Base-by-base conservation (phyloP, 2,113 vertebrate species). In the Pygoscelis adeliae region DNA sequence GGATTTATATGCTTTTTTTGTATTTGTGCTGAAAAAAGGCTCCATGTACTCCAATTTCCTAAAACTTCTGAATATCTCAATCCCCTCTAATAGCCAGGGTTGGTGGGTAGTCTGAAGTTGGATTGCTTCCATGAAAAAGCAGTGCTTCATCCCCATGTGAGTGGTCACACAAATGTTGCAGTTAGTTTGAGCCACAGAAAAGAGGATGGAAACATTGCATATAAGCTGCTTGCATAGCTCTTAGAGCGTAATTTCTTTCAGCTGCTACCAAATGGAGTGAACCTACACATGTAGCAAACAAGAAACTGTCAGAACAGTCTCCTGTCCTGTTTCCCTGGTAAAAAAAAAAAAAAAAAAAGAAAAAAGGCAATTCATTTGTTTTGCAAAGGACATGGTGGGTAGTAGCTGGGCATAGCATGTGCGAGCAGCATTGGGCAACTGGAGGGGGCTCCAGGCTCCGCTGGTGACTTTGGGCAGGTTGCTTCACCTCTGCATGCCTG, bases 391-490 rank as follows among this genome's bases (percentile, higher is more conserved):
- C 5, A 0, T 14, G 8, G 9, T 23, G 30, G 34, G 12, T 18
- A 16, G 42, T 29, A 76, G 50, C 46, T 85, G 29, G 11, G 13
- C 5, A 3, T 26, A 42, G 71, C 29, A 19, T 7, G 1, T 10
- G 10, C 22, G 27, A 70, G 38, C 44, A 47, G n/a, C 11, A 1
- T 1, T 42, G 55, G 29, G 74, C 17, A n/a, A 0, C 21, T 78
- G 63, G 34, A 66, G 19, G 20, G 52, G 29, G 15, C 42, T 90
- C 21, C 36, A 10, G 55, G 34, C 67, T 69, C 25, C n/a, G 15
- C 49, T 15, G 52, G 30, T 46, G 81, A 10, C 44, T 83, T 70
- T 73, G 55, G 50, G 6, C 53, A 29, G 42, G 34, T 87, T 38
- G 0, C 23, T 29, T 49, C 32, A 26, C 3, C 38, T 77, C 38